Conservation (phyloP, 2,797 vertebrate genomes). For the Manis javanica region DNA sequence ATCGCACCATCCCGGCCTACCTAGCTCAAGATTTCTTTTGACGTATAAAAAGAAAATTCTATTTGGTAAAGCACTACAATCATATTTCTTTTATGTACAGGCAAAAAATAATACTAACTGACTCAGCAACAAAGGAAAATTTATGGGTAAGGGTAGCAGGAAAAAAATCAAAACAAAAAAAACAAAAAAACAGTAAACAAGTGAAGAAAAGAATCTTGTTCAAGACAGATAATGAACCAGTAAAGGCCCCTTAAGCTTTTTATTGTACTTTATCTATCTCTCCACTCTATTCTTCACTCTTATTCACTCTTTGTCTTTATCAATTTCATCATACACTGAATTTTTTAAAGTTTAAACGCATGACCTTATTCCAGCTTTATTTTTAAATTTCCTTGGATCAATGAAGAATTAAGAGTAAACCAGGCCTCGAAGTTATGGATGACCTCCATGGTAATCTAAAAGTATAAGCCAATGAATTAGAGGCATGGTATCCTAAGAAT, state of each 20-base stretch:
- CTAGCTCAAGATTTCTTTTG: background rate
- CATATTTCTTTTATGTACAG: background rate
- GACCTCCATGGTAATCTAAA: background rate
- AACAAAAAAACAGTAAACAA: background rate
- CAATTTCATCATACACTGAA: background rate
- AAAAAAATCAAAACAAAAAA: background rate
- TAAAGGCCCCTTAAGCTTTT: background rate
- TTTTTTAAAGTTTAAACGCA: slow-evolving; percentile 14
- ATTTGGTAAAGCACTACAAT: background rate
- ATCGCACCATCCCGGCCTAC: background rate
- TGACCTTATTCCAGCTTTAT: background rate
- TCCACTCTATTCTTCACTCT: background rate
- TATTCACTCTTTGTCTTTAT: background rate
- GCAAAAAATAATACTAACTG: background rate
- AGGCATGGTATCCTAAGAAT: background rate
- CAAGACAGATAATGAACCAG: background rate
- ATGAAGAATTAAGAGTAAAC: background rate
- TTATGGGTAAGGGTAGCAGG: background rate
- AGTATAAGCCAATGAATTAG: background rate
- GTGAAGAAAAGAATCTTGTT: background rate
- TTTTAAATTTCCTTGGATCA: background rate
- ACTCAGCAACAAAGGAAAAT: slow-evolving; percentile 29
- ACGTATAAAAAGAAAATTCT: background rate
- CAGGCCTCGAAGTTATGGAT: background rate
- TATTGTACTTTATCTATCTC: background rate